Conservation (phyloP, 2,113 vertebrate species). For the Trichomycterus rosablanca region DNA sequence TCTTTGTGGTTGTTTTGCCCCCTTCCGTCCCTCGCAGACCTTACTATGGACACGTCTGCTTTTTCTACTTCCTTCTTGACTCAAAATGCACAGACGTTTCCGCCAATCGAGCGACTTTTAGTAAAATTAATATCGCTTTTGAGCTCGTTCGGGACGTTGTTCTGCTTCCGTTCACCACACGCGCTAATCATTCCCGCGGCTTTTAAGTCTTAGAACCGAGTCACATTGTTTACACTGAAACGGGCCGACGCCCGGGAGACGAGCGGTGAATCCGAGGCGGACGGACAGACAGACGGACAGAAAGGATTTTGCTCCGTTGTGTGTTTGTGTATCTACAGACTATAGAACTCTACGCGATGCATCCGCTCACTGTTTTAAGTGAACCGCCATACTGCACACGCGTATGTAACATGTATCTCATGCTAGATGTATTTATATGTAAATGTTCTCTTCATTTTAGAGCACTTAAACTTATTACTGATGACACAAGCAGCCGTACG, state of each 20-base stretch:
- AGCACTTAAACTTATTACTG: constrained; percentile 29
- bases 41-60: constrained; percentile 46
- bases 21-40: constrained; percentile 41
- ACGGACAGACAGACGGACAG: constrained; percentile 21
- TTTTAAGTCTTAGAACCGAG: constrained; percentile 24
- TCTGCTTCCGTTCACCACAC: not conserved
- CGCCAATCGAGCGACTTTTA: not conserved
- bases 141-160: too few species aligned
- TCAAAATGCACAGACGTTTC: constrained; percentile 44
- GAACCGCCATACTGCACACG: constrained; percentile 26
- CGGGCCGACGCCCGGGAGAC: constrained; percentile 33
- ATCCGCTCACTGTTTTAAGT: constrained; percentile 50
- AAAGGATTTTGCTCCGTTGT: constrained; percentile 27
- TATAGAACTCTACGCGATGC: constrained; percentile 37
- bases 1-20: constrained; percentile 35
- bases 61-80: constrained; percentile 46
- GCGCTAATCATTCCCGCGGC: not conserved
- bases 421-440: constrained; percentile 5
- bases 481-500: constrained; percentile 31
- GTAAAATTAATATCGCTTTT: not conserved
- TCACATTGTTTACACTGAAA: constrained; percentile 42
- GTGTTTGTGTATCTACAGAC: constrained; percentile 7
- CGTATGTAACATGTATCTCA: not conserved
- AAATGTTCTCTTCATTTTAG: constrained; percentile 2
- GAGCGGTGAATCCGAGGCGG: constrained; percentile 20